These are phyloP conservation scores for Dicranocentrus wangi DNA, from an alignment of 2,888 invertebrate genomes.

Conservation along the genomic window DNA sequence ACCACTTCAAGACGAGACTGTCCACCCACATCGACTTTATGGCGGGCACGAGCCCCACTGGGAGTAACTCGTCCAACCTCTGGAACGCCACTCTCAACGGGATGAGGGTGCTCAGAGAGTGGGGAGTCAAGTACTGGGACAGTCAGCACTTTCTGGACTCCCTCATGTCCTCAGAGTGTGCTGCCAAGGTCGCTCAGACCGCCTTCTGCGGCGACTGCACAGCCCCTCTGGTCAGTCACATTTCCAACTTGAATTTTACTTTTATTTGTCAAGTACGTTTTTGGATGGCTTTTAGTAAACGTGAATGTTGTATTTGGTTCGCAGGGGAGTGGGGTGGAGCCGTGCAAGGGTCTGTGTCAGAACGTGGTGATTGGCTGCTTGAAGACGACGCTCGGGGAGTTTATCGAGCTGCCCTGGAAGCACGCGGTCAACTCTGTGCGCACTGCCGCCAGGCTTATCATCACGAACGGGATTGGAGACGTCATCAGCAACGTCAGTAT, in stretches of 20 bases:
- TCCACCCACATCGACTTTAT: neutral
- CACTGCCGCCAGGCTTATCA: conserved; percentile 43
- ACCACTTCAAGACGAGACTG: neutral
- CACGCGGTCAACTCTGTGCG: conserved; percentile 57
- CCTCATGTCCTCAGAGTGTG: conserved; percentile 36
- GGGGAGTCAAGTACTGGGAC: conserved; percentile 51
- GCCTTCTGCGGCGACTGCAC: conserved; percentile 13
- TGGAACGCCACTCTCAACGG: conserved; percentile 49
- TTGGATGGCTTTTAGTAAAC: too few species aligned
- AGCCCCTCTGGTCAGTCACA: neutral
- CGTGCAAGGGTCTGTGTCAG: conserved; percentile 49
- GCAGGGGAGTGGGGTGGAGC: neutral
- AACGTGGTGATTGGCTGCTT: conserved; percentile 43
- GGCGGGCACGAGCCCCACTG: neutral
- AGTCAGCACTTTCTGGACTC: conserved; percentile 5
- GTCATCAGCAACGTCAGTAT: too few species aligned
- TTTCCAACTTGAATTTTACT: too few species aligned
- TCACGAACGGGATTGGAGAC: conserved; percentile 12
- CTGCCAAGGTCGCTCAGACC: neutral
- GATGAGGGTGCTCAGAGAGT: conserved; percentile 28
- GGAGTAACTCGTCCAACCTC: neutral
- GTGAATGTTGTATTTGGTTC: neutral
- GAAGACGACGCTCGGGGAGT: conserved; percentile 36
- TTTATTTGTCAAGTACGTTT: too few species aligned
- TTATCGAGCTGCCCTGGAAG: conserved; percentile 50